phyloP scores from a whole-genome alignment of 2,888 invertebrate genomes.

The Euzophera pinguis region DNA sequence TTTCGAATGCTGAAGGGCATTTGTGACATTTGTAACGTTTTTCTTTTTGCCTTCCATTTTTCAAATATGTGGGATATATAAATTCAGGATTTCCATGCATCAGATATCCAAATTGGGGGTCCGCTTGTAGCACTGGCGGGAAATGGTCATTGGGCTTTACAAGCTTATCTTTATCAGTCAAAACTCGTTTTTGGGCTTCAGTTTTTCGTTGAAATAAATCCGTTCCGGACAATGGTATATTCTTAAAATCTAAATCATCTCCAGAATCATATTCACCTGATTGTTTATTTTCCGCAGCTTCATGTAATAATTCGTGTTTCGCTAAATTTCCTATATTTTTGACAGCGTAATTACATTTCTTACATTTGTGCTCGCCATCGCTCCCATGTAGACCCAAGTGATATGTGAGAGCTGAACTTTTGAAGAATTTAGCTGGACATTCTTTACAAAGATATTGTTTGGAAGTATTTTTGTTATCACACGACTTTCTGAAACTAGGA shows the following conservation, averaged over 20 bases:
- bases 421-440: constrained; percentile 88
- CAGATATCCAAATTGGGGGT: constrained; percentile 83
- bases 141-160: constrained; percentile 77
- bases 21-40: constrained; percentile 91
- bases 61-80: constrained; percentile 86
- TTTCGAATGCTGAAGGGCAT: constrained; percentile 93
- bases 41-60: constrained; percentile 86
- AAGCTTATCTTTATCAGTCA: constrained; percentile 70
- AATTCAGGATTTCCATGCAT: constrained; percentile 89
- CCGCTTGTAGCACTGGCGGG: constrained; percentile 75
- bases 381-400: constrained; percentile 84
- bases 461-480: constrained; percentile 49
- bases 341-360: constrained; percentile 85
- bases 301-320: constrained; percentile 81
- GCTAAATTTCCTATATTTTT: constrained; percentile 84
- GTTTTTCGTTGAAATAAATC: constrained; percentile 83
- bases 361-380: constrained; percentile 83
- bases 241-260: constrained; percentile 70
- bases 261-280: constrained; percentile 66
- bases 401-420: constrained; percentile 84
- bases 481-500: constrained; percentile 39
- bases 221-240: constrained; percentile 82
- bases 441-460: constrained; percentile 78
- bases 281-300: constrained; percentile 47
- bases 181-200: constrained; percentile 77